A percentile compares a stretch with the other conserved stretches of the same genome.
Evolutionary conservation across 2,113 vertebrate species (phyloP).

Genomic region (Malaclemys terrapin): DNA sequence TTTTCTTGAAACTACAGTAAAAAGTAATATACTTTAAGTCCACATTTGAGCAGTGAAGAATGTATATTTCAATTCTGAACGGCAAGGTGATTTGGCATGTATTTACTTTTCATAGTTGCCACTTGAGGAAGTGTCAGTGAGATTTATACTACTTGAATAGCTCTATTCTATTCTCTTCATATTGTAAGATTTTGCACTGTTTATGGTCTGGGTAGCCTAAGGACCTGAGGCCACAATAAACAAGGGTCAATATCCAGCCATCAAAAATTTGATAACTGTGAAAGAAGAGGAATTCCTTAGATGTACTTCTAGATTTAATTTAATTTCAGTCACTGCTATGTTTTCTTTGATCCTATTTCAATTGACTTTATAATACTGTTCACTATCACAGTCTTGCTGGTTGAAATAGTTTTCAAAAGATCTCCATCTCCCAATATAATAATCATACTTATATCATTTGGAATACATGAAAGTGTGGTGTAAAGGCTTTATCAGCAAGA

Average conservation of each 20-base stretch:
- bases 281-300: background rate
- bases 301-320: background rate
- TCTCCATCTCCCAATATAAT: background rate
- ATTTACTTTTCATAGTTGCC: slow-evolving; percentile 26
- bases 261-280: background rate
- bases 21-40: background rate
- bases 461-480: background rate
- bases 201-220: background rate
- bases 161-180: background rate
- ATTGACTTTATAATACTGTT: background rate
- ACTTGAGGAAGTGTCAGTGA: background rate
- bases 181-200: background rate
- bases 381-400: background rate
- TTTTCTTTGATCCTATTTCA: background rate
- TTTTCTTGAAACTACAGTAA: background rate
- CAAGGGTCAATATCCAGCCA: background rate
- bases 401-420: background rate
- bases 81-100: background rate
- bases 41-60: background rate
- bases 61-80: background rate
- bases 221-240: background rate
- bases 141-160: background rate
- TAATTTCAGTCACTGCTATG: background rate
- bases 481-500: background rate
- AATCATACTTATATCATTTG: background rate